phyloP scores from a whole-genome alignment of 23 tunicate species.

The Halocynthia roretzi region DNA sequence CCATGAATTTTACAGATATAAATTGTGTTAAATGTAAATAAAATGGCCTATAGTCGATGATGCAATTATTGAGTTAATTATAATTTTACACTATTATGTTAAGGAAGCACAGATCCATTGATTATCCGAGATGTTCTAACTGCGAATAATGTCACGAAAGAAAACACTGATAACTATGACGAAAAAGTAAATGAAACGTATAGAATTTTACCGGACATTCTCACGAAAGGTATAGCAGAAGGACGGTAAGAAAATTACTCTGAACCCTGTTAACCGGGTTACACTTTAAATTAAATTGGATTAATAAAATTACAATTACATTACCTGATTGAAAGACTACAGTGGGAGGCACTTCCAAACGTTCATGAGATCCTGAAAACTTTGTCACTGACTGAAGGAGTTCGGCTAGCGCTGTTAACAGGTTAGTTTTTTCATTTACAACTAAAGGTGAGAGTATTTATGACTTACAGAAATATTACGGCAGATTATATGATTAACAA shows the following conservation, averaged over 20 bases:
- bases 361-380: conserved; percentile 46
- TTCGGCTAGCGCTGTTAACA: conserved; percentile 62
- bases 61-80: too few relatives aligned
- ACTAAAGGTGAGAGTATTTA: neutral
- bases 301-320: neutral
- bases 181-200: conserved; percentile 29
- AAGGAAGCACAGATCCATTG: conserved; percentile 75
- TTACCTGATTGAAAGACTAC: conserved; percentile 31
- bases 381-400: conserved; percentile 51
- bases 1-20: too few relatives aligned
- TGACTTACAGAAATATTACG: too few relatives aligned
- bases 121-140: conserved; percentile 44
- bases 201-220: conserved; percentile 37
- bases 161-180: conserved; percentile 35
- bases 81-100: too few relatives aligned
- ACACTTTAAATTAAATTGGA: neutral
- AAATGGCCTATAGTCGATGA: too few relatives aligned
- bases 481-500: too few relatives aligned
- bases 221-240: conserved; percentile 41
- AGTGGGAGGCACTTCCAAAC: conserved; percentile 58
- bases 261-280: neutral
- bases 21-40: too few relatives aligned
- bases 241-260: conserved; percentile 33
- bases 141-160: conserved; percentile 34
- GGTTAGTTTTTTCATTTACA: conserved; percentile 30